phyloP scores from a whole-genome alignment of 2,113 vertebrate genomes.

The Ahaetulla prasina region DNA sequence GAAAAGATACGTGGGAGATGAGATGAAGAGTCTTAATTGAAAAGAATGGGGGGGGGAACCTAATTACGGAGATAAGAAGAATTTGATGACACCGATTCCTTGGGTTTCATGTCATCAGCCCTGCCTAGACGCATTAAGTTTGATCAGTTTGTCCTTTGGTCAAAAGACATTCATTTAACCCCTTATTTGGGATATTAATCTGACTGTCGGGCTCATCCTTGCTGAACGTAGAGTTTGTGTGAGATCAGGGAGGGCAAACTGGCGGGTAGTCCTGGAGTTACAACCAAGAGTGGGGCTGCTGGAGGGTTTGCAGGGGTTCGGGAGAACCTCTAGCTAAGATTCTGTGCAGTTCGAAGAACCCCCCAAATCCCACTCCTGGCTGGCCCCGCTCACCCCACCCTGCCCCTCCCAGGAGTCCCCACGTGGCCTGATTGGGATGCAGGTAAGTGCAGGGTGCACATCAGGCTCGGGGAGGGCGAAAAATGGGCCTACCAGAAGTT shows the following conservation, averaged over 20 bases:
- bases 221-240: accelerated
- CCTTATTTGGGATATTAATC: neutral
- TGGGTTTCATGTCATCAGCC: slow-evolving; percentile 49
- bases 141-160: slow-evolving; percentile 29
- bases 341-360: too few relatives aligned
- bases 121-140: slow-evolving; percentile 59
- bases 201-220: neutral
- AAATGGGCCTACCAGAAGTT: too few relatives aligned
- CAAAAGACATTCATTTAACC: neutral
- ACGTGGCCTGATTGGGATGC: too few relatives aligned
- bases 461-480: too few relatives aligned
- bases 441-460: too few relatives aligned
- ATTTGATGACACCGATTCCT: slow-evolving; percentile 51
- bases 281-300: too few relatives aligned
- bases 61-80: slow-evolving; percentile 63
- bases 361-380: too few relatives aligned
- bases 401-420: too few relatives aligned
- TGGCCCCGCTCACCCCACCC: too few relatives aligned
- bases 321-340: too few relatives aligned
- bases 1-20: neutral
- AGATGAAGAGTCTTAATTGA: slow-evolving; percentile 48
- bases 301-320: too few relatives aligned
- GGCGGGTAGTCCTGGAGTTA: too few relatives aligned
- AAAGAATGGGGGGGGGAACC: slow-evolving; percentile 34
- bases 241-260: neutral